A percentile compares a stretch with the other conserved stretches of the same genome.
phyloP scores from a whole-genome alignment of 2,797 vertebrate genomes.

The Lepilemur septentrionalis region DNA sequence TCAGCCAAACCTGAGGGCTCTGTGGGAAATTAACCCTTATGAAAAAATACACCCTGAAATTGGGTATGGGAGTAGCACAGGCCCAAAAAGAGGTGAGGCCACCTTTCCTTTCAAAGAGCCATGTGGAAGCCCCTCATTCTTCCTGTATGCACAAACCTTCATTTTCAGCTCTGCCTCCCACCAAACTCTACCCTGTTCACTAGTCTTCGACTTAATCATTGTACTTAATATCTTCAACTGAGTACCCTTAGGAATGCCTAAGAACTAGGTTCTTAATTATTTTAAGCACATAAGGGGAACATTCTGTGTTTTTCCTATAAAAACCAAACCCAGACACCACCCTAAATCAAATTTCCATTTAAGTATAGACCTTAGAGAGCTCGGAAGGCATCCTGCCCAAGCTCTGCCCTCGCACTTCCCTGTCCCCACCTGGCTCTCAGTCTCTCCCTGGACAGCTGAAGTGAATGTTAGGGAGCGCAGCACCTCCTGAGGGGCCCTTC shows the following conservation, averaged over 20 bases:
- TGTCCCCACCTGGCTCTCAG: not conserved
- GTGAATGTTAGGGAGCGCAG: not conserved
- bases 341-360: not conserved
- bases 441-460: not conserved
- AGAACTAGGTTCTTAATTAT: not conserved
- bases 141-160: not conserved
- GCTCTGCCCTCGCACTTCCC: no score
- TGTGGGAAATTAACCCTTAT: not conserved
- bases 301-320: not conserved
- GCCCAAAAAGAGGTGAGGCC: not conserved
- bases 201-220: not conserved
- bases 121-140: fast-evolving
- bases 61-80: not conserved
- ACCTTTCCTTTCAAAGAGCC: not conserved
- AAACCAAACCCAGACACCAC: not conserved
- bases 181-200: not conserved
- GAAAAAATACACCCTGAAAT: not conserved
- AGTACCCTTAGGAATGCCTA: not conserved
- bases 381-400: not conserved
- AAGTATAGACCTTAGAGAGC: not conserved
- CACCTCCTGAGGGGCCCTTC: not conserved
- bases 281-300: not conserved
- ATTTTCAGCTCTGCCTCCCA: not conserved
- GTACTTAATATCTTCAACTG: not conserved
- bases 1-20: not conserved